Base-by-base conservation (phyloP, 2,888 invertebrate species). In the Himalopsyche anomala region DNA sequence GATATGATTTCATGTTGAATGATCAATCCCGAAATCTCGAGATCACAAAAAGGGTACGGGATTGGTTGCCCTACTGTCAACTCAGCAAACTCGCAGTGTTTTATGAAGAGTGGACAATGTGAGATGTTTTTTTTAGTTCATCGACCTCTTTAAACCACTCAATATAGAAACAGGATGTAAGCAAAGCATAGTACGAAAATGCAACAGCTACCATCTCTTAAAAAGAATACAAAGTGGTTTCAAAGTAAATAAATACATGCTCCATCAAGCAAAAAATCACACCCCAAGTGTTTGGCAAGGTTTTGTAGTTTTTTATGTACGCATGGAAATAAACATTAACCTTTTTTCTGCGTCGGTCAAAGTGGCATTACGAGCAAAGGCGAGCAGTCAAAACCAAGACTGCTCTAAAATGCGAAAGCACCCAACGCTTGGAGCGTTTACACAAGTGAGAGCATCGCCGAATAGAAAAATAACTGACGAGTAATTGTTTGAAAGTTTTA, bases 241-340 rank as follows among this genome's bases (percentile, higher is more conserved):
- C 19, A 62, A 62, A 62, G 62, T 62, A 62, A 62, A 62, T 62
- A 62, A 8, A 62, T 62, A 28, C 62, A 62, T 19, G 62, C 9
- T 62, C 19, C 62, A 62, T 62, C 62, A 62, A 62, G 62, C 19
- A 28, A 28, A 62, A 62, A 62, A 62, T 62, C 62, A 62, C 62
- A 62, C 62, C 62, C 62, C 9, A 62, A 62, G 62, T 62, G 62
- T 62, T 62, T 62, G 62, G 19, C 8, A 19, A 62, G 19, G n/a
- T 62, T 62, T 62, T 62, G 62, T 62, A 62, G 19, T n/a, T 62
- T 62, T 51, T 62, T 62, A 62, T 62, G 62, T n/a, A 62, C 62
- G 62, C 62, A 62, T 51, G 51, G 51, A 51, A 62, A n/a, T 62
- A 62, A 28, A 62, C 62, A 62, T 62, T 62, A 62, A 62, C 62